Conservation (phyloP, 2,797 vertebrate genomes). For the Serranus cabrilla region DNA sequence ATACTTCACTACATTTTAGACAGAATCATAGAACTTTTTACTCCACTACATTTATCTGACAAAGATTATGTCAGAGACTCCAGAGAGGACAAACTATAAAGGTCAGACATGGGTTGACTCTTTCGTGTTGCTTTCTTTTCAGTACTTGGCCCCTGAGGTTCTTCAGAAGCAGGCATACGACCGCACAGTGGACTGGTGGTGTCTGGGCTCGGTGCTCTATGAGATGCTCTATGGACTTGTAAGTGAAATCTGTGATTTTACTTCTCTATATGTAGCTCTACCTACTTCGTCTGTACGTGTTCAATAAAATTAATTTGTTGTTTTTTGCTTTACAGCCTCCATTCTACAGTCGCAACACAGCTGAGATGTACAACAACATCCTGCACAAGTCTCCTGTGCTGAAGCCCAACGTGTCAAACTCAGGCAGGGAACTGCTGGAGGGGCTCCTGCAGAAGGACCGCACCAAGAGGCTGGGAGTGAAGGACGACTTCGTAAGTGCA, state of each 20-base stretch:
- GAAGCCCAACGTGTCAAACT: slow-evolving; percentile 88
- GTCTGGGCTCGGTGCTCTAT: slow-evolving; percentile 87
- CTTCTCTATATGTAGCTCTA: background rate
- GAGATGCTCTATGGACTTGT: slow-evolving; percentile 90
- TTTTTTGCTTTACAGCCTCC: slow-evolving; percentile 78
- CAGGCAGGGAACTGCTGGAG: slow-evolving; percentile 85
- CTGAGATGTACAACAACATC: slow-evolving; percentile 91
- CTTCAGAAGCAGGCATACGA: slow-evolving; percentile 90
- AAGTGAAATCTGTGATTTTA: slow-evolving; percentile 43
- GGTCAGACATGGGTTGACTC: background rate
- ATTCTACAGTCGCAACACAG: slow-evolving; percentile 89
- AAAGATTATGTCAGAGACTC: no score
- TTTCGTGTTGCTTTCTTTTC: slow-evolving; percentile 10
- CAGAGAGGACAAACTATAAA: background rate
- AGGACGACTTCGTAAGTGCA: slow-evolving; percentile 86
- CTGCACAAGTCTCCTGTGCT: slow-evolving; percentile 85
- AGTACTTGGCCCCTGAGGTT: slow-evolving; percentile 89
- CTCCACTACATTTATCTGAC: no score
- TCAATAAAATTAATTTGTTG: background rate
- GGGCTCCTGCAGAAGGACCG: slow-evolving; percentile 88
- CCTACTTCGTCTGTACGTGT: background rate
- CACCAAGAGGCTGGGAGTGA: slow-evolving; percentile 83
- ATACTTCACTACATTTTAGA: no score
- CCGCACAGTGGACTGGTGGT: slow-evolving; percentile 90
- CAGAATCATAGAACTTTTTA: no score